Percentiles rank a stretch among this genome's conserved stretches.
phyloP scores from a whole-genome alignment of 37 sponge, comb jelly and placozoan species.

The Tethya wilhelma region DNA sequence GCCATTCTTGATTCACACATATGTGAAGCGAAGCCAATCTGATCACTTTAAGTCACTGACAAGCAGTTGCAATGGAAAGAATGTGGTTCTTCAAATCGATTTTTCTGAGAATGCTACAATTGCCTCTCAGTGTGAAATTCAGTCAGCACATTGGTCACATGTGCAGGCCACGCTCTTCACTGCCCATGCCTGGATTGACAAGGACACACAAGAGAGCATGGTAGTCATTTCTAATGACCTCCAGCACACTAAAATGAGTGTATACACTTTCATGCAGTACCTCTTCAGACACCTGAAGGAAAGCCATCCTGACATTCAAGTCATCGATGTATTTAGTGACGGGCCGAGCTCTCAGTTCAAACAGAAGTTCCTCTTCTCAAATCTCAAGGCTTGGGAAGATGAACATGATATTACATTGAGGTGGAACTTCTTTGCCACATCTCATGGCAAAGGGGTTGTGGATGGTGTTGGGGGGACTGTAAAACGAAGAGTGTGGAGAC shows the following conservation, averaged over 20 bases:
- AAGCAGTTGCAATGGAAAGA: slow-evolving; percentile 24
- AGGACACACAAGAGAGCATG: not conserved
- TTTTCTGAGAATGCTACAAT: slow-evolving; percentile 49
- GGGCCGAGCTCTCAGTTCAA: slow-evolving; percentile 50
- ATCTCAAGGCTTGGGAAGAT: slow-evolving; percentile 38
- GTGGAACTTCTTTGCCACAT: slow-evolving; percentile 51
- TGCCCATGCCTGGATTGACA: slow-evolving; percentile 48
- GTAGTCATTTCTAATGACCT: slow-evolving; percentile 52
- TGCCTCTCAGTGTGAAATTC: slow-evolving; percentile 6
- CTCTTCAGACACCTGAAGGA: slow-evolving; percentile 21
- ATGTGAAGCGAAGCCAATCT: slow-evolving; percentile 34
- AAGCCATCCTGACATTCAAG: slow-evolving; percentile 25
- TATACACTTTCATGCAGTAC: slow-evolving; percentile 38
- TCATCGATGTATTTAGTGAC: slow-evolving; percentile 41
- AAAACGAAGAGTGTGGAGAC: slow-evolving; percentile 41
- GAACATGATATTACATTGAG: slow-evolving; percentile 13
- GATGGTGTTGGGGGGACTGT: slow-evolving; percentile 53
- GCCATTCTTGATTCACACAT: slow-evolving; percentile 33
- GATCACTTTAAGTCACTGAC: slow-evolving; percentile 6
- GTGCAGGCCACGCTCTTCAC: slow-evolving; percentile 42
- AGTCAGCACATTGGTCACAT: slow-evolving; percentile 42
- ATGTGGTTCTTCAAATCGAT: slow-evolving; percentile 42
- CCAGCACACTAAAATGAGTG: slow-evolving; percentile 38
- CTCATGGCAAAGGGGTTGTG: slow-evolving; percentile 42
- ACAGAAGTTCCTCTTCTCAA: slow-evolving; percentile 44